Evolutionary conservation across 1,140 invertebrate genomes (phyloP), one percentile per base, ranked within the genome.

Genomic region (Drosophila chauvacae): DNA sequence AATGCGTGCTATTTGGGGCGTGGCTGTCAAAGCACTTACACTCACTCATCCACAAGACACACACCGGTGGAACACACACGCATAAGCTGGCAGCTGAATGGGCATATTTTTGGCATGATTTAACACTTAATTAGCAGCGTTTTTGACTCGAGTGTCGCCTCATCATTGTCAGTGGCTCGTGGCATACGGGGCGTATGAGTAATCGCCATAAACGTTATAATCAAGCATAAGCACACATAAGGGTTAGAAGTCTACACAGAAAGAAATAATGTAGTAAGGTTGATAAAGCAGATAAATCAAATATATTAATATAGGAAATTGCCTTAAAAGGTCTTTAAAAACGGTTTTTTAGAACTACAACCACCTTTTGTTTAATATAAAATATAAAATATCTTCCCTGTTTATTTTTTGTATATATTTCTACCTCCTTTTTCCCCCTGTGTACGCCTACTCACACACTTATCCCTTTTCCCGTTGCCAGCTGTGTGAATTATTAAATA

Each of bases 101-200:
- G 66, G 84, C 80, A 80, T 64, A 88, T 88, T 88, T 88, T 75
- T 66, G 77, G 80, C 80, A 88, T 88, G 84, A 88, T 88, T 88
- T 88, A 88, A 88, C 84, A 88, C 84, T 88, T 88, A 88, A 88
- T 88, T 88, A 88, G 85, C 69, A 78, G 41, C 74, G 44, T 81
- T 84, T 90, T 87, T 80, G 81, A 90, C 85, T 88, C 74, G 81
- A 90, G 85, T 88, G 77, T 65, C 80, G 65, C 65, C 74, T 51
- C 56, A 77, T 75, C 80, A 78, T 81, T 69, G 85, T 86, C 85
- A 76, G 74, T 60, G 47, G 62, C 18, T 65, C 41, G 41, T 42
- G 37, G 47, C 73, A 64, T 59, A 81, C 42, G 33, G 53, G 44
- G 61, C 74, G 79, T 87, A 87, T 87, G 83, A 77, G 83, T 86